Base-by-base conservation (phyloP, 2,113 vertebrate species). In the Fulica atra region DNA sequence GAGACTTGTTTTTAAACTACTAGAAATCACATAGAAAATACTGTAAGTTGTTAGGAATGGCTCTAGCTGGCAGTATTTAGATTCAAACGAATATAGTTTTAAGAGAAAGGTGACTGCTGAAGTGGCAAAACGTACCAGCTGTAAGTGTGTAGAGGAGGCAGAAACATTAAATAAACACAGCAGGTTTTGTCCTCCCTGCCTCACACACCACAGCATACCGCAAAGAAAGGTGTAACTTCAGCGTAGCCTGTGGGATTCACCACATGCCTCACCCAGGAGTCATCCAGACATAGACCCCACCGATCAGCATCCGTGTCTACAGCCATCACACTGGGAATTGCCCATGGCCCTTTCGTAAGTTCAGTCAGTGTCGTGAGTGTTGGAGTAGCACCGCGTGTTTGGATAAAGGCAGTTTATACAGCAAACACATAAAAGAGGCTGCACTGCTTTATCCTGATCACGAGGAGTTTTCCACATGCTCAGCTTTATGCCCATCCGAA, bases 1-100 rank as follows among this genome's bases (percentile, higher is more conserved):
- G 13, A 85, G 23, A 69, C 6, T 57, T 87, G 7, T 57, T 84
- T 85, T 57, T 26, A 70, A 86, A 31, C 35, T 66, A 53, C 31
- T 61, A 57, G 12, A 33, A 73, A 13, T 80, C 31, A 33, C 11
- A 3, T 33, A 29, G 54, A 79, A 88, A 85, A 76, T 81, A 38
- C 17, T 66, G 6, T 53, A 16, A 56, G 10, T 57, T 84, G 16
- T 82, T 77, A 93, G 83, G 59, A 88, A 40, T 33, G 36, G n/a
- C 25, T 89, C 57, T 89, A 26, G 6, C 53, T 69, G 40, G 36
- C 21, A 69, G 18, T 80, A 73, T 69, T 80, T 69, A 83, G 77
- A 91, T 86, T 80, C 35, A 73, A n/a, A 56, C 53, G 7, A 77
- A 53, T 94, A n/a, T 10, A 54, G 36, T 70, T 94, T 94, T 83